Evolutionary conservation across 2,888 invertebrate genomes (phyloP).

Genomic region (Harmothoe impar): DNA sequence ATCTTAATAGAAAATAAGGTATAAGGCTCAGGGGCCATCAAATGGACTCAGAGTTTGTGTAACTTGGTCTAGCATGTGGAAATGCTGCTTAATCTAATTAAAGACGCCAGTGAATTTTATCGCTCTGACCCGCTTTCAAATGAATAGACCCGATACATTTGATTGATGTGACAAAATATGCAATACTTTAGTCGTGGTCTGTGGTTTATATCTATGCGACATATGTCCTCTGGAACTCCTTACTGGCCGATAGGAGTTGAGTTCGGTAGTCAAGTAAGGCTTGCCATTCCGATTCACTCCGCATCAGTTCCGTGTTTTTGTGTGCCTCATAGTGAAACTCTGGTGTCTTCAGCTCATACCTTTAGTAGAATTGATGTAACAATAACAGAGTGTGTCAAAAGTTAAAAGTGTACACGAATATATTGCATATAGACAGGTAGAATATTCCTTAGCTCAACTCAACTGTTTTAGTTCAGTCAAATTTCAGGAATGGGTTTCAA

Average conservation of each 20-base stretch:
- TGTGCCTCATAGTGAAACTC: constrained; percentile 80
- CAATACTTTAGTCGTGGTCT: no score
- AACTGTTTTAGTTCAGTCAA: no score
- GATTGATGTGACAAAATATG: no score
- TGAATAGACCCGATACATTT: no score
- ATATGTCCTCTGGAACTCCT: constrained; percentile 62
- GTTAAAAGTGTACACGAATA: neutral
- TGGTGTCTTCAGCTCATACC: constrained; percentile 80
- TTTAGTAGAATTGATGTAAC: constrained; percentile 66
- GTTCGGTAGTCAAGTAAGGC: constrained; percentile 75
- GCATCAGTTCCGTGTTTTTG: constrained; percentile 79
- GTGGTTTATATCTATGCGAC: neutral
- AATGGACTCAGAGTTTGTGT: no score
- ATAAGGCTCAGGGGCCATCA: no score
- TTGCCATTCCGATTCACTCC: constrained; percentile 73
- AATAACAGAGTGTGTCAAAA: neutral
- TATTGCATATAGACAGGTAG: neutral
- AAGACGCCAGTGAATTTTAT: no score
- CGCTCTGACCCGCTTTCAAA: no score
- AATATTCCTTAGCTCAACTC: neutral
- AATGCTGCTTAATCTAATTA: no score
- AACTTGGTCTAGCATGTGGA: no score
- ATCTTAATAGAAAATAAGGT: no score
- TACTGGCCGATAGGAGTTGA: constrained; percentile 68
- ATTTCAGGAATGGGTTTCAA: no score